phyloP scores from a whole-genome alignment of 2,888 invertebrate genomes.

The Melinopterus prodromus region DNA sequence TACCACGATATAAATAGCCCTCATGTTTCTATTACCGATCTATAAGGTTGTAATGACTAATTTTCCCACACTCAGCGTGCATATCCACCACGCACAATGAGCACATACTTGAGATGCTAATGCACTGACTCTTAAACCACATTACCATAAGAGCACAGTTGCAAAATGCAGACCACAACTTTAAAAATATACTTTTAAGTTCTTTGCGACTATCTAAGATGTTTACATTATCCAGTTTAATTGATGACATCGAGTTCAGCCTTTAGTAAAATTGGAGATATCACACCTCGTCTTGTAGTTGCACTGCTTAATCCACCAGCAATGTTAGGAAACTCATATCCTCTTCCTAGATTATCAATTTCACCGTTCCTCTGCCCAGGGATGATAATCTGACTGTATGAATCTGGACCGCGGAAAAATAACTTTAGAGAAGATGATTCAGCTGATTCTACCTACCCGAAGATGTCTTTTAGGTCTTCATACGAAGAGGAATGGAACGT shows the following conservation, averaged over 20 bases:
- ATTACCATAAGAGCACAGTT: not conserved
- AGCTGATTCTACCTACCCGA: slow-evolving; percentile 75
- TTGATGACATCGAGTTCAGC: slow-evolving; percentile 52
- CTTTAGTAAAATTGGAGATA: slow-evolving; percentile 72
- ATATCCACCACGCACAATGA: not conserved
- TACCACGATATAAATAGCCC: not conserved
- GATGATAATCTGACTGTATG: slow-evolving; percentile 63
- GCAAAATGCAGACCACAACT: not conserved
- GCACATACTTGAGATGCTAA: slow-evolving; percentile 4
- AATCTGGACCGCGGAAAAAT: slow-evolving; percentile 69
- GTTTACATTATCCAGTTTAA: too few species aligned
- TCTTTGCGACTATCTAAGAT: too few species aligned
- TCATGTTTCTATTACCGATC: not conserved
- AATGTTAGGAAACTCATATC: slow-evolving; percentile 65
- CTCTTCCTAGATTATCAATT: slow-evolving; percentile 68
- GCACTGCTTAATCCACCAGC: slow-evolving; percentile 63
- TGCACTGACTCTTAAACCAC: not conserved
- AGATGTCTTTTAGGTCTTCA: slow-evolving; percentile 81
- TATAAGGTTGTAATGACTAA: not conserved
- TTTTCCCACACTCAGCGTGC: not conserved
- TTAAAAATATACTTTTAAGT: too few species aligned
- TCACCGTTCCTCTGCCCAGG: slow-evolving; percentile 63
- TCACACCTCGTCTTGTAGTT: slow-evolving; percentile 60
- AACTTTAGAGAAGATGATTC: slow-evolving; percentile 61
- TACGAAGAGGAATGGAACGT: slow-evolving; percentile 62